A percentile compares a stretch with the other conserved stretches of the same genome.
phyloP scores from a whole-genome alignment of 2,113 vertebrate genomes.

The Lucifuga dentata region DNA sequence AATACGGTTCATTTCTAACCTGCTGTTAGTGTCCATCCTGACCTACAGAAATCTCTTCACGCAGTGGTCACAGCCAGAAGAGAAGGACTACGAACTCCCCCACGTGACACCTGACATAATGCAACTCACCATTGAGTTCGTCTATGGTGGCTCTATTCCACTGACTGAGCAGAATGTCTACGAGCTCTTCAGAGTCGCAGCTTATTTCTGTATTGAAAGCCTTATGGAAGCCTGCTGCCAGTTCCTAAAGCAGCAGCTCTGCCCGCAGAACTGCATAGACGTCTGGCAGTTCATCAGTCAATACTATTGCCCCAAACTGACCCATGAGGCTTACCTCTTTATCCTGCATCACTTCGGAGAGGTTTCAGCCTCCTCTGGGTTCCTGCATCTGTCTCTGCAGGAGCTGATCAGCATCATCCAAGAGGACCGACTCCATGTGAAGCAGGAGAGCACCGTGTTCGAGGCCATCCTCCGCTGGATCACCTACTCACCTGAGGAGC shows the following conservation, averaged over 20 bases:
- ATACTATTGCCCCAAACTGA: constrained; percentile 74
- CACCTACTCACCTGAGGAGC: too few relatives aligned
- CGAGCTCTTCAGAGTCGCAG: constrained; percentile 79
- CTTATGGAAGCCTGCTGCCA: constrained; percentile 80
- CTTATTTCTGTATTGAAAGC: constrained; percentile 81
- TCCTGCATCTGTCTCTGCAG: constrained; percentile 78
- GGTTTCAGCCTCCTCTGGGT: constrained; percentile 64
- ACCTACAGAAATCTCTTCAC: constrained; percentile 40
- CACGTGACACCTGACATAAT: background rate
- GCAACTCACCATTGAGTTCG: constrained; percentile 26
- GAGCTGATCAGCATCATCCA: constrained; percentile 83
- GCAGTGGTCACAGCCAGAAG: background rate
- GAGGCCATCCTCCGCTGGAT: constrained; percentile 53
- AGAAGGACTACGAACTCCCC: constrained; percentile 4
- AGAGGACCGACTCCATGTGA: constrained; percentile 33
- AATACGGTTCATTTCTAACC: too few relatives aligned
- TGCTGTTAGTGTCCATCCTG: too few relatives aligned
- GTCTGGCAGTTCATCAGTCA: constrained; percentile 76
- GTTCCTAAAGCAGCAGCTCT: constrained; percentile 84
- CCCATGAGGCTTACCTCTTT: constrained; percentile 77
- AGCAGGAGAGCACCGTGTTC: constrained; percentile 39
- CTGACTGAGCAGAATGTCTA: constrained; percentile 82
- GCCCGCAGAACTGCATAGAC: constrained; percentile 74
- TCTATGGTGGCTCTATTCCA: constrained; percentile 19
- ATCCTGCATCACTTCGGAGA: constrained; percentile 85